Evolutionary conservation across 2,797 vertebrate genomes (phyloP), one percentile per base, ranked within the genome.

Genomic region (Gambusia yucatana): DNA sequence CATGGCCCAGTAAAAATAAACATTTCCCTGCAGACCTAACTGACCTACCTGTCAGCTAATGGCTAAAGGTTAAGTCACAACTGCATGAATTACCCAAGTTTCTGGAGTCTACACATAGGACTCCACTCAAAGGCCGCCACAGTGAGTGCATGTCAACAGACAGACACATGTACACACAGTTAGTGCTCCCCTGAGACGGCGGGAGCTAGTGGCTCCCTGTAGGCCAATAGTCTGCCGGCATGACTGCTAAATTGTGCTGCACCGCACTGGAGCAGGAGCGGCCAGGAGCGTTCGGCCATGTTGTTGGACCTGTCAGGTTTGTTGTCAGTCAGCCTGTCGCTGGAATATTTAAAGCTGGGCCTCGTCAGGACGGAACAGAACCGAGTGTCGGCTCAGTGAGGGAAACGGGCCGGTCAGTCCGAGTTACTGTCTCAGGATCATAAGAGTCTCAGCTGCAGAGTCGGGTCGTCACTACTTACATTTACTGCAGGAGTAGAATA

Each of bases 1-100:
- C 79, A 77, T 86, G 88, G 88, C 92, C 91, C 92, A 89, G 92
- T 94, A 92, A 94, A 95, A 95, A 94, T 94, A 95, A 95, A 95
- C 94, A 95, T 86, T 89, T 93, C 92, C 93, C 93, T 92, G 85
- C 87, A 92, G 91, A 92, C 93, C 92, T 91, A 90, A 93, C 92
- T 93, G 92, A 94, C 94, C 94, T 92, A 93, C 92, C 92, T 93
- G 94, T 94, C 94, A 93, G 92, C 88, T 88, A 93, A 92, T 83
- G 90, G 90, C 87, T 84, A 93, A 92, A 93, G 92, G 91, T 95
- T 94, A 93, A 92, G 85, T 91, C 91, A 83, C 87, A 93, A 77
- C 91, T 84, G 87, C 87, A 91, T 81, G 89, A 73, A 87, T 87
- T 89, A 90, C 84, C 88, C 77, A 84, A 85, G 90, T 89, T 92